Percentiles rank a stretch among this genome's conserved stretches.
Evolutionary conservation across 2,888 invertebrate species (phyloP).

Genomic region (Campoplex capitator): DNA sequence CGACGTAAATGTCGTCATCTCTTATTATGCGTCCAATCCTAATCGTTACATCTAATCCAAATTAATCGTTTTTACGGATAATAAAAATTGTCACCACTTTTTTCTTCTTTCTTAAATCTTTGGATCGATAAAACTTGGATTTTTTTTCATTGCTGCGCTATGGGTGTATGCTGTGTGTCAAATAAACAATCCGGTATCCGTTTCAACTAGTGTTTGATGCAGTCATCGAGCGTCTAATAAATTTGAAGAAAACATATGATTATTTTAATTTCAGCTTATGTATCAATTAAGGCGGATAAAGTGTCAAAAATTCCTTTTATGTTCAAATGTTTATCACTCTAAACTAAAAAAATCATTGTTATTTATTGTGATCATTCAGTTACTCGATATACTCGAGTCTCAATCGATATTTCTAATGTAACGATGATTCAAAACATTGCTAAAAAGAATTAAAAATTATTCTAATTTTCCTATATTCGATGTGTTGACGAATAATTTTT

Average conservation of each 20-base stretch:
- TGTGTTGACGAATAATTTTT: not conserved
- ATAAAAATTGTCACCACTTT: not conserved
- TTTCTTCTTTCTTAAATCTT: not conserved
- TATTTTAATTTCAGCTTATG: not conserved
- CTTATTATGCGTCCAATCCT: not conserved
- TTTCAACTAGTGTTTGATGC: too few relatives aligned
- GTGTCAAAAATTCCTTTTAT: too few relatives aligned
- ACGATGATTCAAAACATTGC: too few relatives aligned
- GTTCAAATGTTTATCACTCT: not conserved
- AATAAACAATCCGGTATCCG: too few relatives aligned
- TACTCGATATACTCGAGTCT: too few relatives aligned
- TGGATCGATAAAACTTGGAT: not conserved
- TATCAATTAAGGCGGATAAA: too few relatives aligned
- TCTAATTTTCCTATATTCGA: too few relatives aligned
- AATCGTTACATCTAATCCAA: not conserved
- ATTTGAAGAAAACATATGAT: not conserved
- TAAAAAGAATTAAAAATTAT: too few relatives aligned
- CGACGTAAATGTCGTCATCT: constrained; percentile 18
- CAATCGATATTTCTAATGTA: too few relatives aligned
- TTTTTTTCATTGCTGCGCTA: not conserved
- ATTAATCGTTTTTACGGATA: not conserved
- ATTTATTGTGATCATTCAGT: too few relatives aligned
- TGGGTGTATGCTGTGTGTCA: not conserved
- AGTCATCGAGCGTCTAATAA: not conserved
- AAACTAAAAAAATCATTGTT: too few relatives aligned